These are phyloP conservation scores for Dendrocopos noguchii DNA, from an alignment of 2,113 vertebrate species.

Conservation along the genomic window DNA sequence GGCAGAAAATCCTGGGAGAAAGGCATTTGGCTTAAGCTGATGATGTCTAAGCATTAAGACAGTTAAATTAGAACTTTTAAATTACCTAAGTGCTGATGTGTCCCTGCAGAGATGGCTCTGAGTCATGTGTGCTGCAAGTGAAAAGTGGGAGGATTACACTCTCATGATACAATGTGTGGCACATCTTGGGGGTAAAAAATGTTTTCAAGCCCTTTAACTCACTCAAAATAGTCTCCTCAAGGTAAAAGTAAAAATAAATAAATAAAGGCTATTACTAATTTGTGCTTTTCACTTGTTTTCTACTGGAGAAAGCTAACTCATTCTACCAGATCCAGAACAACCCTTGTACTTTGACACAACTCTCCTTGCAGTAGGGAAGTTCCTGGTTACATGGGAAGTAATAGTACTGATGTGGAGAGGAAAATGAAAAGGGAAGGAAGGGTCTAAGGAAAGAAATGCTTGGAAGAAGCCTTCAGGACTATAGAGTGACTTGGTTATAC, in stretches of 20 bases:
- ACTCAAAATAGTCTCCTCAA: background rate
- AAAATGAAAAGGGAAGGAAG: background rate
- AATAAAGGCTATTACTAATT: background rate
- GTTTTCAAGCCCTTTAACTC: background rate
- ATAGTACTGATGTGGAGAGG: background rate
- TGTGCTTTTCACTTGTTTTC: background rate
- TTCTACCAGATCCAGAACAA: background rate
- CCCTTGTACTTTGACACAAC: background rate
- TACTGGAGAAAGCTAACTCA: background rate
- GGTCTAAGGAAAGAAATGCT: background rate
- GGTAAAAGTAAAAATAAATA: background rate
- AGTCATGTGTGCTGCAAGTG: background rate
- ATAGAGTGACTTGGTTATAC: background rate
- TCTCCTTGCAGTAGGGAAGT: background rate
- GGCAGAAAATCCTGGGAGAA: slow-evolving; percentile 18
- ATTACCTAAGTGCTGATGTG: slow-evolving; percentile 54
- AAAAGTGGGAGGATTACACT: slow-evolving; percentile 46
- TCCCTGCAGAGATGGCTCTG: slow-evolving; percentile 6
- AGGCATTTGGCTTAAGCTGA: slow-evolving; percentile 24
- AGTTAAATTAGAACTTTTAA: slow-evolving; percentile 56
- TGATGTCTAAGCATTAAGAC: slow-evolving; percentile 52
- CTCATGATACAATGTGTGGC: background rate
- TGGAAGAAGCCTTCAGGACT: background rate
- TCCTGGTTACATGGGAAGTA: background rate
- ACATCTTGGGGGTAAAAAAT: background rate